These are phyloP conservation scores for Mylabris sibirica DNA, from an alignment of 2,888 invertebrate species.

Conservation along the genomic window DNA sequence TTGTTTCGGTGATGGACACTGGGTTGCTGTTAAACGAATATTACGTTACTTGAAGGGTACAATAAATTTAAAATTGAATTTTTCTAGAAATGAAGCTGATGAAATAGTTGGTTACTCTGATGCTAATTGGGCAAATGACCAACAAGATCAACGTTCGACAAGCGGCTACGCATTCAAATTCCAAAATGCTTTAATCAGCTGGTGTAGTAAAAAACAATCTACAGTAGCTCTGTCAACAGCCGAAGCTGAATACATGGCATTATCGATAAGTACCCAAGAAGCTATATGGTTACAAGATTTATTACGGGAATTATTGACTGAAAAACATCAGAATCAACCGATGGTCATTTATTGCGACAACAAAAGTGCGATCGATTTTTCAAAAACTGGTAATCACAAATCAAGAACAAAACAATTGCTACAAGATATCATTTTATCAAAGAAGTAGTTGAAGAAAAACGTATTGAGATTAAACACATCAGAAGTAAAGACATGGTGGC, in stretches of 20 bases:
- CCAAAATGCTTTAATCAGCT: slow-evolving; percentile 29
- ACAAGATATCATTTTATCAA: slow-evolving; percentile 13
- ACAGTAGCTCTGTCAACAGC: slow-evolving; percentile 40
- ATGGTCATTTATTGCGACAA: slow-evolving; percentile 17
- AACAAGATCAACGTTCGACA: slow-evolving; percentile 36
- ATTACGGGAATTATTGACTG: slow-evolving; percentile 21
- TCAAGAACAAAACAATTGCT: slow-evolving; percentile 35
- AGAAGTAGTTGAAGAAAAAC: not conserved
- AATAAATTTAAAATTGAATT: slow-evolving; percentile 39
- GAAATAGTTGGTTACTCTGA: slow-evolving; percentile 44
- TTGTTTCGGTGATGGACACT: slow-evolving; percentile 25
- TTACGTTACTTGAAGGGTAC: slow-evolving; percentile 45
- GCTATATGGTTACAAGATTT: slow-evolving; percentile 27
- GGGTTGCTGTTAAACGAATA: slow-evolving; percentile 48
- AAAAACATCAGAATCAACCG: not conserved
- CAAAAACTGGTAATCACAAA: no score
- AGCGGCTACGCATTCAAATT: slow-evolving; percentile 38
- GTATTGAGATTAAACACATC: not conserved
- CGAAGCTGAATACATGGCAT: slow-evolving; percentile 39
- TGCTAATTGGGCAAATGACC: slow-evolving; percentile 40
- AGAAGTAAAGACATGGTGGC: not conserved
- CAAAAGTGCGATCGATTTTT: slow-evolving; percentile 18
- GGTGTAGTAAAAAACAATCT: slow-evolving; percentile 39
- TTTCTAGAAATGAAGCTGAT: slow-evolving; percentile 11
- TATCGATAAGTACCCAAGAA: slow-evolving; percentile 37